These are phyloP conservation scores for Piscicola geometra DNA, from an alignment of 2,888 invertebrate genomes.

Conservation along the genomic window DNA sequence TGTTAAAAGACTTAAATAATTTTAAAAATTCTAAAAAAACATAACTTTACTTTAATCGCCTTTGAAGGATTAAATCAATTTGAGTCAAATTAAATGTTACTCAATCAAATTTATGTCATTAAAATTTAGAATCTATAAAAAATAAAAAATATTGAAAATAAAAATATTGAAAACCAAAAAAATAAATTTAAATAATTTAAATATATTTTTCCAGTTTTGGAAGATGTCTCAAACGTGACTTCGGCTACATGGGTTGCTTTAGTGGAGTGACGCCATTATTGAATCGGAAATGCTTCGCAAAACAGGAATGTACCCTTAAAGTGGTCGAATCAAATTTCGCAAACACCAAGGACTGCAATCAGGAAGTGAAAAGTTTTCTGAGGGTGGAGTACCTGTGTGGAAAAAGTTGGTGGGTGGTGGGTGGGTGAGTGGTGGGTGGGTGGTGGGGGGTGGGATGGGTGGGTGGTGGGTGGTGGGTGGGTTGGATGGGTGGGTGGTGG, in stretches of 20 bases:
- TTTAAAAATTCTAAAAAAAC: too few relatives aligned
- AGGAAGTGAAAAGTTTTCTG: conserved; percentile 39
- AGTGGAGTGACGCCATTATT: conserved; percentile 25
- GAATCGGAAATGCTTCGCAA: conserved; percentile 25
- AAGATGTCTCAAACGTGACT: conserved; percentile 32
- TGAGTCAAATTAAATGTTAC: too few relatives aligned
- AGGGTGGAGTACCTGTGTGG: conserved; percentile 37
- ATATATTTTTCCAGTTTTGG: too few relatives aligned
- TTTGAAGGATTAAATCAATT: too few relatives aligned
- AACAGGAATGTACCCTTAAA: conserved; percentile 29
- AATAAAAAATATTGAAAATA: too few relatives aligned
- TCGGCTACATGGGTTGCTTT: conserved; percentile 36
- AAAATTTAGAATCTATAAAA: too few relatives aligned
- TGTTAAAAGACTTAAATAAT: too few relatives aligned
- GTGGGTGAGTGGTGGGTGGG: conserved; percentile 3
- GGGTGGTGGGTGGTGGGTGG: background rate
- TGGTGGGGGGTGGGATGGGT: background rate
- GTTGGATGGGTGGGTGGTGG: background rate
- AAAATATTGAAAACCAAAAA: too few relatives aligned
- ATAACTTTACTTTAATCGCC: too few relatives aligned
- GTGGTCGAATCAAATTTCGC: conserved; percentile 38
- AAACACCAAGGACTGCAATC: conserved; percentile 34
- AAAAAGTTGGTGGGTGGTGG: too few relatives aligned
- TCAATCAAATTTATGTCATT: too few relatives aligned
- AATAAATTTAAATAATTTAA: too few relatives aligned